Base-by-base conservation (phyloP, 2,888 invertebrate genomes). In the Ypsolopha scabrella region DNA sequence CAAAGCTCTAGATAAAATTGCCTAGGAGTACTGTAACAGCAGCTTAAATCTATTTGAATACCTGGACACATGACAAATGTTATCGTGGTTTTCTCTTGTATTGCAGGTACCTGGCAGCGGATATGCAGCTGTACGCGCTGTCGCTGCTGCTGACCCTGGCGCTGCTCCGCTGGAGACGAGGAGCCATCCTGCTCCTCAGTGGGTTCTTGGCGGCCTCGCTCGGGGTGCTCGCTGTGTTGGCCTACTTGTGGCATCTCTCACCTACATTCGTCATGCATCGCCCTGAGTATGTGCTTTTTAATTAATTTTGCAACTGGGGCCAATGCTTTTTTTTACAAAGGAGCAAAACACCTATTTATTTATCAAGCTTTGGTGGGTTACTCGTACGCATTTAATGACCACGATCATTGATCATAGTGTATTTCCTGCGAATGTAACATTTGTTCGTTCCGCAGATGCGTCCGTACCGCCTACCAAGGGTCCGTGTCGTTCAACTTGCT, bases 61-160 rank as follows among this genome's bases (percentile, higher is more conserved):
- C 43, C 11, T 7, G 9, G 1, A 46, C 10, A 35, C n/a, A n/a
- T n/a, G n/a, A n/a, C n/a, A n/a, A n/a, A n/a, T n/a, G n/a, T n/a
- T n/a, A n/a, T n/a, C n/a, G n/a, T n/a, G 6, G 9, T 39, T 3
- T 39, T 39, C 9, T 39, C 39, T 3, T n/a, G 11, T 39, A 9
- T 44, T 24, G 11, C 64, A 83, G 83, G 83, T 86, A 85, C 65
- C 64, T 86, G 41, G 85, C 85, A 4, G 85, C 83, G 0, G 85
- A 86, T 65, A 81, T 80, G 73, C 85, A 86, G 66, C 72, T 86
- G 53, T 85, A 86, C 70, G 74, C 72, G 1, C 52, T 57, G 10
- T 61, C 72, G 6, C 61, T 82, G 56, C 57, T 60, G 14, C 68
- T 83, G 56, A 78, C 77, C 53, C 68, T 83, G 57, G 58, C 58